These are phyloP conservation scores for Empidonax traillii DNA, from an alignment of 2,113 vertebrate genomes.

Conservation along the genomic window DNA sequence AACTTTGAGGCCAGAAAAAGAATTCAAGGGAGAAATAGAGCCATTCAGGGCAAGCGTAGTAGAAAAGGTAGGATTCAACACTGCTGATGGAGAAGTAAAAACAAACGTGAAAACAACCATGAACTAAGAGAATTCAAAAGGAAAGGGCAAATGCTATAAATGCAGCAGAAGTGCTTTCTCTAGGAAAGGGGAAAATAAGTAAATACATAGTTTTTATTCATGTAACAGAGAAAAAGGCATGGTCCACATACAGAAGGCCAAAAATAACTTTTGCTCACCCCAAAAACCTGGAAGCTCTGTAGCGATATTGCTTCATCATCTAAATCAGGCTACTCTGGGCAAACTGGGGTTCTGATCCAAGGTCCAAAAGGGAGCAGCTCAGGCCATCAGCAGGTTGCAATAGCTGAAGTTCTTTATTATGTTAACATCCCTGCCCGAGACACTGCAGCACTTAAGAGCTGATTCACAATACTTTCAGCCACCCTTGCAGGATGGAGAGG, in stretches of 20 bases:
- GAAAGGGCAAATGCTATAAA: background rate
- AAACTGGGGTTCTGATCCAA: background rate
- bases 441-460: background rate
- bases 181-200: background rate
- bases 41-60: background rate
- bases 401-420: rapidly evolving
- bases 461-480: background rate
- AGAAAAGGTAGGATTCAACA: background rate
- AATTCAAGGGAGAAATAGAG: background rate
- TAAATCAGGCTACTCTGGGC: rapidly evolving
- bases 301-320: background rate
- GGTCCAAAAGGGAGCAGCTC: rapidly evolving
- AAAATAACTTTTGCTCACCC: background rate
- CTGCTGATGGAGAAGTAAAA: background rate
- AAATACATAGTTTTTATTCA: background rate
- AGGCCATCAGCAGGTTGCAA: background rate
- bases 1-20: constrained; percentile 10
- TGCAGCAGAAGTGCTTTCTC: background rate
- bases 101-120: background rate
- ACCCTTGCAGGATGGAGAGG: background rate
- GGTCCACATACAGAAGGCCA: background rate
- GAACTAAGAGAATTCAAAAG: background rate
- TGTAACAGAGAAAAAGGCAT: background rate
- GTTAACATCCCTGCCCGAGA: background rate
- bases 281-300: background rate